Percentiles rank a stretch among this genome's conserved stretches.
phyloP scores from a whole-genome alignment of 2,888 invertebrate genomes.

The Drosophila recens region DNA sequence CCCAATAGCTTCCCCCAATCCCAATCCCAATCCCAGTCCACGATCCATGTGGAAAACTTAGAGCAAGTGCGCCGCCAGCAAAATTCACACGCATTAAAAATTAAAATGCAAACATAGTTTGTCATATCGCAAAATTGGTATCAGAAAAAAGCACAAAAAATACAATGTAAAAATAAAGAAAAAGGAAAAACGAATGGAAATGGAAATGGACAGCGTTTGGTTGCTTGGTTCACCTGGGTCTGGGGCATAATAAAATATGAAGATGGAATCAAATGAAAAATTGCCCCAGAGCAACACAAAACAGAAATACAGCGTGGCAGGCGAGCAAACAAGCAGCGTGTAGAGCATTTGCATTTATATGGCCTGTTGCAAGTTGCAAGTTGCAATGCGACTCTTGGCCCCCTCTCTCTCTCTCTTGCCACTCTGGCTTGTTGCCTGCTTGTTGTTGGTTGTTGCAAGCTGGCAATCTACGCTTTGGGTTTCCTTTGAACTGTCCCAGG shows the following conservation, averaged over 20 bases:
- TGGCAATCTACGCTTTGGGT: slow-evolving; percentile 19
- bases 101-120: slow-evolving; percentile 81
- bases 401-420: slow-evolving; percentile 14
- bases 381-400: slow-evolving; percentile 4
- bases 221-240: slow-evolving; percentile 12
- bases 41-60: slow-evolving; percentile 27
- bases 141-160: slow-evolving; percentile 42
- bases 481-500: slow-evolving; percentile 58
- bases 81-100: slow-evolving; percentile 84
- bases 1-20: slow-evolving; percentile 1
- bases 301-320: slow-evolving; percentile 41
- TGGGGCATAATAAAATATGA: slow-evolving; percentile 77
- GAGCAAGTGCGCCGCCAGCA: slow-evolving; percentile 73
- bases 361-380: slow-evolving; percentile 45
- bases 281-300: slow-evolving; percentile 79
- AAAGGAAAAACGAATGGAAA: slow-evolving; percentile 60
- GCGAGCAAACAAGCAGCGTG: slow-evolving; percentile 69
- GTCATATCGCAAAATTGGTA: slow-evolving; percentile 81
- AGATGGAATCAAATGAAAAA: slow-evolving; percentile 82
- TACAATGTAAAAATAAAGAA: slow-evolving; percentile 17
- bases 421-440: slow-evolving; percentile 17
- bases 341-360: slow-evolving; percentile 81
- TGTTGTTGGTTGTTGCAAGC: slow-evolving; percentile 15
- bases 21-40: not conserved
- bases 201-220: slow-evolving; percentile 54